Evolutionary conservation across 2,113 vertebrate species (phyloP), one percentile per base, ranked within the genome.

Genomic region (Xenopus laevis): DNA sequence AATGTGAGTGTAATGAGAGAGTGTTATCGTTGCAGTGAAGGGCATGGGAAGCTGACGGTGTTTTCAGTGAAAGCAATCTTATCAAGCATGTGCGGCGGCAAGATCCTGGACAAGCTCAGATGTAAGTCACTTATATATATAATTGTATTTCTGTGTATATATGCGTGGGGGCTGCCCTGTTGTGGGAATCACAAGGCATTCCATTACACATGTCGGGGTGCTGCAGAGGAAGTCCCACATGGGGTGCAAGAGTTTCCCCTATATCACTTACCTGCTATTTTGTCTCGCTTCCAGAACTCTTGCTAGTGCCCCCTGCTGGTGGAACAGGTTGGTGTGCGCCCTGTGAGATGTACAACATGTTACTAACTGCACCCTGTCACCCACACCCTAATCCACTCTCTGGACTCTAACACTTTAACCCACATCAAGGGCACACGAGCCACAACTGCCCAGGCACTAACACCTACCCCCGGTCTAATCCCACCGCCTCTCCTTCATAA

Each of bases 11-110:
- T 15, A 7, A 58, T n/a, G 4, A 18, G n/a, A 58, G 10, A 5
- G 17, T 58, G 23, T 0, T 0, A 7, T 10, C 7, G 44, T 79
- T 81, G 15, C 94, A 99, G 97, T 45, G 97, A 99, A 85, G 96
- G 95, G 81, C 95, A 90, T 0, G 96, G 96, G 77, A 98, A 98
- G 85, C 82, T 99, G 85, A 98, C 97, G 0, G 96, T 99, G n/a
- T 98, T 99, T 85, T 96, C 96, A 0, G 95, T 98, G 89, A 98
- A 98, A 84, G 88, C 94, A n/a, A 96, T 98, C 95, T 82, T 99
- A 82, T 92, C 97, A 18, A 96, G 96, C 11, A 96, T 98, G 96
- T 98, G 96, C 71, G 96, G 97, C 15, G 97, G 97, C 3, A 99
- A 99, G 79, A 96, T 99, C 64, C 92, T 97, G 85, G 97, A 99